Evolutionary conservation across 2,888 invertebrate species (phyloP), one percentile per base, ranked within the genome.

Genomic region (Synanthedon andrenaeformis): DNA sequence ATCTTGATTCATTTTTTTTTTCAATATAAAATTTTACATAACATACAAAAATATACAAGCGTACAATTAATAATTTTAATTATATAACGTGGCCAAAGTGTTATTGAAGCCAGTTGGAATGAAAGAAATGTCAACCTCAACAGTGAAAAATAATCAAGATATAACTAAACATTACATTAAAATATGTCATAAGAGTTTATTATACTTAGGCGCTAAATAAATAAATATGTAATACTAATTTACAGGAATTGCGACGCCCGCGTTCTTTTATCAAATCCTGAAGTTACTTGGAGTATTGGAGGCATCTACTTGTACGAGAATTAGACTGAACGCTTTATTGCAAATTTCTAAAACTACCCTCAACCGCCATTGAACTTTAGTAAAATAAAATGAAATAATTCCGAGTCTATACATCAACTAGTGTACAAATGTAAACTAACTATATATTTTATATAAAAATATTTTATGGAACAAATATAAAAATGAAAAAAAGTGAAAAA

Each of bases 201-300:
- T n/a, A 67, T 60, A 62, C 82, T 82, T 83, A 85, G 71, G 76
- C 76, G 62, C 83, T 86, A 84, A 76, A 75, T 79, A 79, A 86
- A 86, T 85, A 85, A 85, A 84, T 86, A n/a, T n/a, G n/a, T n/a
- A 86, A 86, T 85, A 85, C 84, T 83, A 85, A 81, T 79, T 66
- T 82, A 84, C 78, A 84, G 58, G 62, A 67, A 66, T 71, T 70
- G 69, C 67, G 70, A 62, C 55, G 54, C 56, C 54, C 45, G 45
- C 45, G 45, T 41, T 17, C 48, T 41, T 41, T 49, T 13, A 23
- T 53, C 12, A 11, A 49, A 50, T 35, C 10, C 1, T 48, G 13
- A 42, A n/a, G 1, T 42, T 51, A 53, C 14, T 23, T 35, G 35
- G 35, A 35, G 35, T 35, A 6, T 35, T 35, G 8, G 35, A 35